Conservation (phyloP, 2,797 vertebrate species). For the Mus minutoides region DNA sequence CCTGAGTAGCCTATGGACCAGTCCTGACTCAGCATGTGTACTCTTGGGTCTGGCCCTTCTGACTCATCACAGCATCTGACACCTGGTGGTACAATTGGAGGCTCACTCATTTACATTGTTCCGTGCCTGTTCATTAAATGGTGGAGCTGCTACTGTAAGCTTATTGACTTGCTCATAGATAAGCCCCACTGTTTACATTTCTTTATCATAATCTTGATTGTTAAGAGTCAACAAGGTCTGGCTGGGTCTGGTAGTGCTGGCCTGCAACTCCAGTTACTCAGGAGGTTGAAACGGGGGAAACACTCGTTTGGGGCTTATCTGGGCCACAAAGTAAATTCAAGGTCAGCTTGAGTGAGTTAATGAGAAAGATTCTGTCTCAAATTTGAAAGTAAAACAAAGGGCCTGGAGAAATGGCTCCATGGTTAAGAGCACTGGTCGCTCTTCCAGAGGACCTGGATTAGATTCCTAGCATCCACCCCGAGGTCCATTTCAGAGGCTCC, state of each 20-base stretch:
- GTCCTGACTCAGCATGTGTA: not conserved
- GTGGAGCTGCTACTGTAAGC: too few relatives aligned
- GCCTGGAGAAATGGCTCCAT: not conserved
- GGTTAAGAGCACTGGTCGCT: not conserved
- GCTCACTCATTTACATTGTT: not conserved
- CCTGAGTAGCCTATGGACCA: rapidly evolving
- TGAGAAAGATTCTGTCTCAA: not conserved
- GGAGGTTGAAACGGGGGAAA: not conserved
- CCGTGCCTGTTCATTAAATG: rapidly evolving
- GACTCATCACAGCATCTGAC: not conserved
- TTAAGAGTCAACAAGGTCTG: not conserved
- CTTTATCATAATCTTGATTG: not conserved
- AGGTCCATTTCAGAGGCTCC: not conserved
- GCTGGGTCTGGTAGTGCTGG: not conserved
- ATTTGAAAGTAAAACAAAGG: not conserved
- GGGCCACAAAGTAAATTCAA: not conserved
- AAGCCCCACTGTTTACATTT: not conserved
- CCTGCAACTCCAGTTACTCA: too few relatives aligned
- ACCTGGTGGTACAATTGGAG: rapidly evolving
- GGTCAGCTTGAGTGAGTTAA: not conserved
- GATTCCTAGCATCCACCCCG: not conserved
- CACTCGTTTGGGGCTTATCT: not conserved
- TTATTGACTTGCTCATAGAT: not conserved
- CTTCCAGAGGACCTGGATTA: not conserved
- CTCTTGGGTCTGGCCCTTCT: not conserved